Base-by-base conservation (phyloP, 2,113 vertebrate genomes). In the Phoenicopterus ruber region DNA sequence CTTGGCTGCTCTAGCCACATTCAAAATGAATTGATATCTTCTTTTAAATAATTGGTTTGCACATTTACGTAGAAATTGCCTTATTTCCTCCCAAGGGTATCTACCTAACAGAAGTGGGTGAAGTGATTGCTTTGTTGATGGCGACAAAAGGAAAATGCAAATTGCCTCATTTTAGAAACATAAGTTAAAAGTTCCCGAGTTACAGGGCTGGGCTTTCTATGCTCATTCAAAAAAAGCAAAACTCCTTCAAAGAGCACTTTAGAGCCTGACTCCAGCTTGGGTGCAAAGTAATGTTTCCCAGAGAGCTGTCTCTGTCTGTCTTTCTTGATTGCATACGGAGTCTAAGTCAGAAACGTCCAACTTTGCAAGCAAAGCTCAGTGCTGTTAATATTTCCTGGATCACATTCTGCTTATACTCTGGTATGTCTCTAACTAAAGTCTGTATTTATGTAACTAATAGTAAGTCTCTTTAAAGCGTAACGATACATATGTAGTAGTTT, bases 341-440 rank as follows among this genome's bases (percentile, higher is more conserved):
- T 21, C 12, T 28, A 62, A 72, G 26, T 34, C 2, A 2, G 40
- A 84, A 84, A 67, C 0, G 2, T 15, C 13, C 1, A 3, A 44
- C 10, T 66, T 57, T 9, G 22, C 28, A 86, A 86, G 31, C n/a
- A 82, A 69, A 88, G 44, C 34, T 49, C 3, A 3, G 4, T 82
- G 52, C 9, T 66, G 18, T 81, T 74, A 7, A 61, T n/a, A n/a
- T 71, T 50, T 57, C 31, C 19, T 63, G 0, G 28, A 26, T 47
- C 10, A n/a, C 9, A 19, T 31, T 72, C 17, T 81, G 25, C 52
- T 82, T 62, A n/a, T 8, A 21, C 28, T 70, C 31, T 54, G 19
- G 10, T 54, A 58, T n/a, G 5, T 57, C 20, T 88, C 42, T 55
- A 34, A 82, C 28, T 73, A 17, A 66, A 73, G 10, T 61, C 25